Percentiles rank a stretch among this genome's conserved stretches.
Evolutionary conservation across 2,113 vertebrate genomes (phyloP).

Genomic region (Tragelaphus scriptus): DNA sequence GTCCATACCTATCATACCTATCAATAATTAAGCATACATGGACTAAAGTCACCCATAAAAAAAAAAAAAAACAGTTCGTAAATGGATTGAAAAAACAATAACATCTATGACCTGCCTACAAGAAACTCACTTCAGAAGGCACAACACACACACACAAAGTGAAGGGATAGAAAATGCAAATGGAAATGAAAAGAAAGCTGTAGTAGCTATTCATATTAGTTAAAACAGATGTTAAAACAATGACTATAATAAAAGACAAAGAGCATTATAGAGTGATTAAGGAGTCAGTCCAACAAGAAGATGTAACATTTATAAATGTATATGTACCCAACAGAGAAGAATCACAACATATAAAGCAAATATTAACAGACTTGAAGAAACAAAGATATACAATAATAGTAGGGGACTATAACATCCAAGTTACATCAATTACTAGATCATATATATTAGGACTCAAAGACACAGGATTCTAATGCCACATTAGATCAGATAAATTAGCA

Average conservation of each 20-base stretch:
- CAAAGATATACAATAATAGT: neutral
- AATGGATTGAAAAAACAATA: neutral
- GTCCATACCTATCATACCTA: no score
- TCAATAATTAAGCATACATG: neutral
- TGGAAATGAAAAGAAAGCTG: neutral
- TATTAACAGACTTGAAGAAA: neutral
- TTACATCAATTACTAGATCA: neutral
- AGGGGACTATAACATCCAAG: neutral
- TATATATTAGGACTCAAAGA: neutral
- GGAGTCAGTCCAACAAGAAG: neutral
- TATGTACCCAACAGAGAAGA: neutral
- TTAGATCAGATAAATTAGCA: neutral
- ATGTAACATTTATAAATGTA: neutral
- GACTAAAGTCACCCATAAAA: neutral
- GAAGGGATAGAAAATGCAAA: neutral
- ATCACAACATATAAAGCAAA: neutral
- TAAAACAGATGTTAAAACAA: neutral
- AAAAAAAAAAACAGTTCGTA: neutral
- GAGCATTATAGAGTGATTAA: neutral
- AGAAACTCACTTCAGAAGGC: neutral
- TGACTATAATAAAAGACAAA: neutral
- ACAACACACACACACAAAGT: neutral
- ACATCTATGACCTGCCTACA: neutral
- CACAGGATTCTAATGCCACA: neutral
- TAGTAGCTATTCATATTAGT: neutral